Conservation (phyloP, 2,797 vertebrate species). For the Cichlasoma orientale region DNA sequence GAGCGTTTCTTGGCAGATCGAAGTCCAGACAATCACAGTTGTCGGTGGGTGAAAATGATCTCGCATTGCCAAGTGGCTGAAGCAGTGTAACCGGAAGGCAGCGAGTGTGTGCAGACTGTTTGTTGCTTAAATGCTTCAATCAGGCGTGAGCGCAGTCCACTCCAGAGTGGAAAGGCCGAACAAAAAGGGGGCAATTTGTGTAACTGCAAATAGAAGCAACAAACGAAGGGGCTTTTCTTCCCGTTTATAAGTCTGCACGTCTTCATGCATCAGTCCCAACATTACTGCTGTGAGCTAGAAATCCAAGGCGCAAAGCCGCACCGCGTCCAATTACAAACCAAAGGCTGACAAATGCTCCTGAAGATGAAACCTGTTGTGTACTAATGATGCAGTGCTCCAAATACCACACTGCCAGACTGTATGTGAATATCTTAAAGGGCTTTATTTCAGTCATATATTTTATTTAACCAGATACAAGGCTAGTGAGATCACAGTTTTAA, state of each 20-base stretch:
- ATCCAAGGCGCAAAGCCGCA: background rate
- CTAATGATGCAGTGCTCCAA: background rate
- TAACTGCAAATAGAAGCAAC: conserved; percentile 1
- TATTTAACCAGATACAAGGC: background rate
- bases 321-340: background rate
- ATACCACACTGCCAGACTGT: background rate
- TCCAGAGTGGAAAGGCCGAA: conserved; percentile 13
- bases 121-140: conserved; percentile 24
- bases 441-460: background rate
- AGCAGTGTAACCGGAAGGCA: conserved; percentile 39
- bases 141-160: conserved; percentile 3
- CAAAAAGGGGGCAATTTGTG: background rate
- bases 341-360: background rate
- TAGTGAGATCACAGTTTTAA: background rate
- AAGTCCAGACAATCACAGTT: conserved; percentile 77
- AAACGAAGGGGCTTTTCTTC: background rate
- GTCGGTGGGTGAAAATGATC: conserved; percentile 75
- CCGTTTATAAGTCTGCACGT: background rate
- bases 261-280: background rate
- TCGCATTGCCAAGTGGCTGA: conserved; percentile 65
- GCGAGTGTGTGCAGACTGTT: conserved; percentile 19
- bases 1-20: conserved; percentile 73
- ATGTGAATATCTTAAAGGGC: background rate
- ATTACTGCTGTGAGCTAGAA: background rate
- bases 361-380: background rate